Percentiles rank a stretch among this genome's conserved stretches.
Evolutionary conservation across 2,113 vertebrate species (phyloP).

Genomic region (Scalopus aquaticus): DNA sequence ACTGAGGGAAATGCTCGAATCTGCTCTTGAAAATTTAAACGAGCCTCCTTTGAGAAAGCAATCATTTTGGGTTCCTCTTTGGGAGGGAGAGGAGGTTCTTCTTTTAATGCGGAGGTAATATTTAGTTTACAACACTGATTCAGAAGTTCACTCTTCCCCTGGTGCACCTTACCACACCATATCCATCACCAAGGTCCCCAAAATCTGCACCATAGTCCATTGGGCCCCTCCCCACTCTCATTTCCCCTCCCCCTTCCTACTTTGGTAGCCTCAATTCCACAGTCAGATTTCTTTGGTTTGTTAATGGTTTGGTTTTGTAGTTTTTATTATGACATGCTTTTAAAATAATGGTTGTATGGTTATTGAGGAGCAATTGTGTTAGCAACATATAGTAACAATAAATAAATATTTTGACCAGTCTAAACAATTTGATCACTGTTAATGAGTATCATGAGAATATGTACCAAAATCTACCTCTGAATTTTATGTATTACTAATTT

Average conservation of each 20-base stretch:
- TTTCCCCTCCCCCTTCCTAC: too few species aligned
- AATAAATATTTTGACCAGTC: not conserved
- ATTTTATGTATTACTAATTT: constrained; percentile 43
- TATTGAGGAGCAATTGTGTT: not conserved
- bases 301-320: not conserved
- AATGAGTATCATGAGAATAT: not conserved
- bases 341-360: not conserved
- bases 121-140: too few species aligned
- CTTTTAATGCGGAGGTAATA: too few species aligned
- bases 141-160: too few species aligned
- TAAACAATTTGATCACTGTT: constrained; percentile 8
- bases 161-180: too few species aligned
- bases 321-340: not conserved
- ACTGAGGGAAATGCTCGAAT: not conserved
- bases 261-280: too few species aligned
- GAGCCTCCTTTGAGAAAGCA: not conserved
- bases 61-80: too few species aligned
- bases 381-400: not conserved
- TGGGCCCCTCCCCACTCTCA: too few species aligned
- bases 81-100: too few species aligned
- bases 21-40: not conserved
- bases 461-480: not conserved
- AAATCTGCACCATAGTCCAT: too few species aligned
- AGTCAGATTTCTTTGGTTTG: too few species aligned
- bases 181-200: too few species aligned